Base-by-base conservation (phyloP, 2,888 invertebrate genomes). In the Dorcus parallelipipedus region DNA sequence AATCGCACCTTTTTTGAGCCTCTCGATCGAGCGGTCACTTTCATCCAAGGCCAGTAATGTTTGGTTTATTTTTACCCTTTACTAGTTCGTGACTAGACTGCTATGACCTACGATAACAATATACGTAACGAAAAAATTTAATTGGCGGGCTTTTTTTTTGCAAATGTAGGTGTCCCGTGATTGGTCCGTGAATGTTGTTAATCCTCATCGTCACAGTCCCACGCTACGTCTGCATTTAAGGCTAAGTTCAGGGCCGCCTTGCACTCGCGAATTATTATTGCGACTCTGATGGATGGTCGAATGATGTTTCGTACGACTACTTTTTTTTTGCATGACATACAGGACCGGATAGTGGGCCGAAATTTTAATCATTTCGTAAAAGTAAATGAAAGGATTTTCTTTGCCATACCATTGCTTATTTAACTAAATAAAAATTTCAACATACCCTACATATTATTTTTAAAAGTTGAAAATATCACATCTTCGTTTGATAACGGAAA, bases 21-120 rank as follows among this genome's bases (percentile, higher is more conserved):
- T 60, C 70, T 56, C 63, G 60, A 59, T 61, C 66, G 68, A 14
- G 48, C 74, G 74, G 74, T 74, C 74, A 74, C 73, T 74, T 72
- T 73, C 73, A 70, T 71, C 69, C 76, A 75, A 76, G 76, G 76
- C 65, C 71, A 66, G 59, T 61, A 64, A 64, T 70, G 71, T 71
- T 71, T 72, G 69, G 71, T 73, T 73, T 74, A 73, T 74, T 74
- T 74, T 73, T 74, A 73, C 70, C 71, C 71, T 71, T 69, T 69
- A 66, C 60, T 60, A 67, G 69, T 69, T 65, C 64, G 56, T 64
- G 70, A 68, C 70, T 69, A 70, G 71, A 72, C 73, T 65, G 60
- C 71, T 71, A 70, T 70, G 72, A 73, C 73, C 73, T 73, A 73
- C 67, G 71, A 63, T 68, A 73, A 73, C 64, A 69, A 66, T 67